Base-by-base conservation (phyloP, 2,797 vertebrate genomes). In the Hoplostethus atlanticus region DNA sequence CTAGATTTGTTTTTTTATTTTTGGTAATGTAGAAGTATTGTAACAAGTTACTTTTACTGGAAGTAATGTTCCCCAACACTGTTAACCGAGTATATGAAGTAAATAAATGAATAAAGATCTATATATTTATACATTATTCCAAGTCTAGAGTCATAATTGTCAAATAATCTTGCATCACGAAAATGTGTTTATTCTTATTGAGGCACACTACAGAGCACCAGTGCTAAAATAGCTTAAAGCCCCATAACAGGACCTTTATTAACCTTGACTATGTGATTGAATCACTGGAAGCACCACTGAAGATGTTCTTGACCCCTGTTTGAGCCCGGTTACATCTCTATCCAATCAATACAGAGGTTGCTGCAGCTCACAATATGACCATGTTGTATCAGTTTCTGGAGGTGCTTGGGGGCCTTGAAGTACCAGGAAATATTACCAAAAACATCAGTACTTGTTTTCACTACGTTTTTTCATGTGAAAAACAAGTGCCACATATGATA, bases 41-140 rank as follows among this genome's bases (percentile, higher is more conserved):
- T 71, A 54, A 77, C 67, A 69, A 66, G 69, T 68, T 81, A 64
- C 55, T 80, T 77, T 69, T 71, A 72, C 64, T 80, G 21, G 76
- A 76, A 63, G 68, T 74, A 31, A 64, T 87, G 70, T 85, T 85
- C 67, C 74, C 71, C 82, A 87, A 87, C 90, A 92, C 91, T 92
- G 92, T 93, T 93, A 92, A 84, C 89, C 89, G 88, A 92, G 83
- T 67, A 86, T 94, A 92, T 91, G 81, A 88, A 91, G 51, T 79
- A 84, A 89, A 87, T 87, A 84, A 91, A 90, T 89, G 56, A 94
- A 95, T 95, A 95, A 95, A 95, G 93, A 93, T 93, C 30, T 95
- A 93, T 95, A 94, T 95, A 95, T 96, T 95, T 96, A 94, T 96
- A 93, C 79, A 64, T 88, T 79, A 87, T n/a, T 48, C 48, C 17